A percentile compares a stretch with the other conserved stretches of the same genome.
Conservation (phyloP, 2,797 vertebrate genomes). For the Garrulus glandarius region DNA sequence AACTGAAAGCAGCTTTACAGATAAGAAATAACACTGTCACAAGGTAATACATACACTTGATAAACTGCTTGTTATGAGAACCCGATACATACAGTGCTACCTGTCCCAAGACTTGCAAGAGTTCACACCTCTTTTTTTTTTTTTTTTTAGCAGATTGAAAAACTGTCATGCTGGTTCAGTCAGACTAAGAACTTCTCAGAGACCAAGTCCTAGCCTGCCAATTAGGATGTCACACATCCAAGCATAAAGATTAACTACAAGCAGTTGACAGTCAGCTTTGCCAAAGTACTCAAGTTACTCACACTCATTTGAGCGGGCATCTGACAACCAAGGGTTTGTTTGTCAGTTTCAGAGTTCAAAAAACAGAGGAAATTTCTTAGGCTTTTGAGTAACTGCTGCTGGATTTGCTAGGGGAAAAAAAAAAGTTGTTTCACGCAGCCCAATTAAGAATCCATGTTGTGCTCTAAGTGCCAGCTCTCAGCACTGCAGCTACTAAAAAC, state of each 20-base stretch:
- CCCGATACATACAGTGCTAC: not conserved
- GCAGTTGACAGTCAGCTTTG: not conserved
- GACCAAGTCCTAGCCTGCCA: not conserved
- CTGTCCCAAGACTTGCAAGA: not conserved
- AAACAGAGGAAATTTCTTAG: not conserved
- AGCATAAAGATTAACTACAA: not conserved
- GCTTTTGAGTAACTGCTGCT: not conserved
- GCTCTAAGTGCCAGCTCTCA: not conserved
- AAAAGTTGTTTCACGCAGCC: not conserved
- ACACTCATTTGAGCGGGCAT: not conserved
- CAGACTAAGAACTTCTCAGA: not conserved
- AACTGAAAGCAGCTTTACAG: not conserved
- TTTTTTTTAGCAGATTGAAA: not conserved
- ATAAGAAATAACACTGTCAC: not conserved
- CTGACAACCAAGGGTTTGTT: not conserved
- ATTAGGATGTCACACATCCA: not conserved
- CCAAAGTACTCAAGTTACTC: not conserved
- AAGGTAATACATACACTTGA: not conserved
- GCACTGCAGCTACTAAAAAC: not conserved
- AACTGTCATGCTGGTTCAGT: not conserved
- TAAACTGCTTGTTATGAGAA: not conserved
- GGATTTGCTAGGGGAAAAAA: not conserved
- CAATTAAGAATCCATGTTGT: not conserved
- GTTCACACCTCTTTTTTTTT: not conserved
- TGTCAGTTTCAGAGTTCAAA: not conserved